Evolutionary conservation across 2,113 vertebrate genomes (phyloP).

Genomic region (Ctenomys sociabilis): DNA sequence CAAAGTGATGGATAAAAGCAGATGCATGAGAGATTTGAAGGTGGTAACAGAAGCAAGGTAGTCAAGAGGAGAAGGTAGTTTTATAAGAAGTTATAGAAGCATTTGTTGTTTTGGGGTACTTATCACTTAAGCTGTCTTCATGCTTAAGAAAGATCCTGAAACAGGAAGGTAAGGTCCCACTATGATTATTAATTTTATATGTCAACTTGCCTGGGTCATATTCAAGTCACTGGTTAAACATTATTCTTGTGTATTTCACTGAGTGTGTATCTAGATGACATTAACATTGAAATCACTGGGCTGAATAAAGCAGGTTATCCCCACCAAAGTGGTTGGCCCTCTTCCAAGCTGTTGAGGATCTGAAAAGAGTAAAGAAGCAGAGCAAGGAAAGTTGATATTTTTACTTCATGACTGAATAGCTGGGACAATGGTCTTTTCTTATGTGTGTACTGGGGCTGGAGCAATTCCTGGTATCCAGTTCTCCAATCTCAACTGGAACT

Average conservation of each 20-base stretch:
- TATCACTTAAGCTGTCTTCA: neutral
- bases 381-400: neutral
- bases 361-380: neutral
- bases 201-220: neutral
- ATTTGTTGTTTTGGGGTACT: neutral
- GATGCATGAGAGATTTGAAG: neutral
- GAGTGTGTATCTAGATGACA: neutral
- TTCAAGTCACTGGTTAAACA: neutral
- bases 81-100: neutral
- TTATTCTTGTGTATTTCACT: neutral
- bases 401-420: neutral
- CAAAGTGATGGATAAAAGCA: neutral
- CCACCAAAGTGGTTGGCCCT: neutral
- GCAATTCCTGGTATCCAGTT: neutral
- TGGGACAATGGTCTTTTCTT: neutral
- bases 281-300: neutral
- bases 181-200: conserved; percentile 19
- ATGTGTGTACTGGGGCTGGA: neutral
- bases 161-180: neutral
- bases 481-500: neutral
- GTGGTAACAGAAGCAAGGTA: neutral
- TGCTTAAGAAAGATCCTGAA: neutral
- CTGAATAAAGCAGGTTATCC: neutral
- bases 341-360: neutral
- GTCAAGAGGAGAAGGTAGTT: neutral